A percentile compares a stretch with the other conserved stretches of the same genome.
These are phyloP conservation scores for Camptogramma bilineatum DNA, from an alignment of 2,888 invertebrate species.

Conservation along the genomic window DNA sequence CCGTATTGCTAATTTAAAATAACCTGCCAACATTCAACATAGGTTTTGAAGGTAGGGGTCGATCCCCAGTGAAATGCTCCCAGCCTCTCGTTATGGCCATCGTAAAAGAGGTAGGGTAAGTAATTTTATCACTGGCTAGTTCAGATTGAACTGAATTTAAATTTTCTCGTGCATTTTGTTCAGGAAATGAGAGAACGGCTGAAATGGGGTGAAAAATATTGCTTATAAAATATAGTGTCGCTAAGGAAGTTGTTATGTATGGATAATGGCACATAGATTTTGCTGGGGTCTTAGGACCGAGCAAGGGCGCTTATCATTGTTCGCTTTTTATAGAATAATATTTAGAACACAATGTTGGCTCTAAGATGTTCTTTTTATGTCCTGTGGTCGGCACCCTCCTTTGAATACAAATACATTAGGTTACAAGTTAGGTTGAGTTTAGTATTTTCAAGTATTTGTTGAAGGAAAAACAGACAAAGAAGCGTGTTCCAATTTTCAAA, in stretches of 20 bases:
- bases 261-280: conserved; percentile 34
- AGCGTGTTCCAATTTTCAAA: no score
- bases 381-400: neutral
- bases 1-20: conserved; percentile 39
- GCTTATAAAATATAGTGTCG: conserved; percentile 38
- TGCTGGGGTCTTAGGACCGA: conserved; percentile 15
- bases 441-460: no score
- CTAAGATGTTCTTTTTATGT: neutral
- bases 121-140: conserved; percentile 47
- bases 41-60: conserved; percentile 38
- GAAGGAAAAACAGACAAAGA: no score
- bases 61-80: conserved; percentile 41
- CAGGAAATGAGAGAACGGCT: conserved; percentile 37
- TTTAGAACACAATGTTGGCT: neutral
- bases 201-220: conserved; percentile 39
- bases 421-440: no score
- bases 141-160: conserved; percentile 48
- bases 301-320: conserved; percentile 4
- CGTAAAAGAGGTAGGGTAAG: conserved; percentile 45
- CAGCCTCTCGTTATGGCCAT: conserved; percentile 43
- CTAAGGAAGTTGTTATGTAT: conserved; percentile 38
- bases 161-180: conserved; percentile 40
- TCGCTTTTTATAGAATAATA: neutral
- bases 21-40: conserved; percentile 41
- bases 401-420: neutral